A percentile compares a stretch with the other conserved stretches of the same genome.
Conservation (phyloP, 2,888 invertebrate genomes). For the Hofmannophila pseudospretella region DNA sequence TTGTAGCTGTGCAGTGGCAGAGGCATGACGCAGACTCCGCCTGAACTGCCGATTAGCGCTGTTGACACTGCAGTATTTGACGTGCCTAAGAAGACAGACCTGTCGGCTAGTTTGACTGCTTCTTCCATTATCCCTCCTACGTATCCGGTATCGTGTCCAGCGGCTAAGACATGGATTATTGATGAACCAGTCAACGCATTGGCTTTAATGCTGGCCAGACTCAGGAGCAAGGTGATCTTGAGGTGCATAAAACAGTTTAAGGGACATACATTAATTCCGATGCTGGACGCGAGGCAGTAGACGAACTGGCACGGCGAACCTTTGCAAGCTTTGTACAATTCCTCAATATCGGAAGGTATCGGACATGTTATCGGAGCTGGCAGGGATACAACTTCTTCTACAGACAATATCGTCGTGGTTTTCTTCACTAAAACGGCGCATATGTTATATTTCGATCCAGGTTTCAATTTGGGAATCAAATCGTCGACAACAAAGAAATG, state of each 20-base stretch:
- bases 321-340: slow-evolving; percentile 43
- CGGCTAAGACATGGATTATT: slow-evolving; percentile 54
- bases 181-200: slow-evolving; percentile 35
- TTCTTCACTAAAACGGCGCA: slow-evolving; percentile 44
- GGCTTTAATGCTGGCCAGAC: slow-evolving; percentile 58
- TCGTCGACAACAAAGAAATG: slow-evolving; percentile 48
- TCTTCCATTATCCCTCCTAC: slow-evolving; percentile 50
- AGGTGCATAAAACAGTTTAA: slow-evolving; percentile 61
- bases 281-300: slow-evolving; percentile 58
- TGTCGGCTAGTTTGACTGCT: slow-evolving; percentile 47
- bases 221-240: slow-evolving; percentile 57
- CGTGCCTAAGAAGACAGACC: slow-evolving; percentile 38
- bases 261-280: slow-evolving; percentile 54
- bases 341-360: slow-evolving; percentile 40
- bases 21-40: slow-evolving; percentile 54
- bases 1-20: slow-evolving; percentile 55
- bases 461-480: slow-evolving; percentile 40
- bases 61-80: slow-evolving; percentile 36
- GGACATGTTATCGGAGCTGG: slow-evolving; percentile 37
- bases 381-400: slow-evolving; percentile 38
- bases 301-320: slow-evolving; percentile 61
- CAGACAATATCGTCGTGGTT: slow-evolving; percentile 38
- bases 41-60: slow-evolving; percentile 45
- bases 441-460: slow-evolving; percentile 44
- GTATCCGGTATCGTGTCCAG: slow-evolving; percentile 51